Evolutionary conservation across 2,888 invertebrate genomes (phyloP).

Genomic region (Dryobotodes eremita): DNA sequence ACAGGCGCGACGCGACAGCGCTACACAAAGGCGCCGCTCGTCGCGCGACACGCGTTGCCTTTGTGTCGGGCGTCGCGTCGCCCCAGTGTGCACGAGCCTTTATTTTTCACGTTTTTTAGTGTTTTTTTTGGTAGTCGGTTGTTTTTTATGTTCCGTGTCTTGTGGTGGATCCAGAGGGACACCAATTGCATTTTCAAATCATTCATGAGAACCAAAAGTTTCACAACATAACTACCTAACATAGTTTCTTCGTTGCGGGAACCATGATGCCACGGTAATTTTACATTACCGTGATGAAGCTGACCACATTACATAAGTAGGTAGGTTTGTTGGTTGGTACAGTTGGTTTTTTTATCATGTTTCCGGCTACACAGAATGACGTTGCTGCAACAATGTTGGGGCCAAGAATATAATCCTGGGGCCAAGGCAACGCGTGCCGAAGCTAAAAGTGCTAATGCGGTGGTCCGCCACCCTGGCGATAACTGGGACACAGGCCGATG

Average conservation of each 20-base stretch:
- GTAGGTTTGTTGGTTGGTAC: neutral
- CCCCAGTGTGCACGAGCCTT: too few relatives aligned
- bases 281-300: too few relatives aligned
- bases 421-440: neutral
- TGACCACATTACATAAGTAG: neutral
- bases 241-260: neutral
- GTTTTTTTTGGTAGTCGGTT: too few relatives aligned
- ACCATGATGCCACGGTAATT: neutral
- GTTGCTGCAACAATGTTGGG: neutral
- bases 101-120: too few relatives aligned
- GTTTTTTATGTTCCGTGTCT: neutral
- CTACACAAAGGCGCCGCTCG: too few relatives aligned
- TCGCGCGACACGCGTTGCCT: too few relatives aligned
- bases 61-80: too few relatives aligned
- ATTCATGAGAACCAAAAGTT: neutral
- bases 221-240: neutral
- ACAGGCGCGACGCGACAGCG: too few relatives aligned
- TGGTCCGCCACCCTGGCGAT: too few relatives aligned
- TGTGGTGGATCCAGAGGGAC: neutral
- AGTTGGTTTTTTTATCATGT: neutral
- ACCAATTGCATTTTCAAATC: neutral
- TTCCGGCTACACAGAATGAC: neutral
- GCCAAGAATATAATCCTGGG: neutral
- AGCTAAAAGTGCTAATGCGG: neutral
- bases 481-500: neutral